phyloP scores from a whole-genome alignment of 1,140 invertebrate species.

The Delia radicum region DNA sequence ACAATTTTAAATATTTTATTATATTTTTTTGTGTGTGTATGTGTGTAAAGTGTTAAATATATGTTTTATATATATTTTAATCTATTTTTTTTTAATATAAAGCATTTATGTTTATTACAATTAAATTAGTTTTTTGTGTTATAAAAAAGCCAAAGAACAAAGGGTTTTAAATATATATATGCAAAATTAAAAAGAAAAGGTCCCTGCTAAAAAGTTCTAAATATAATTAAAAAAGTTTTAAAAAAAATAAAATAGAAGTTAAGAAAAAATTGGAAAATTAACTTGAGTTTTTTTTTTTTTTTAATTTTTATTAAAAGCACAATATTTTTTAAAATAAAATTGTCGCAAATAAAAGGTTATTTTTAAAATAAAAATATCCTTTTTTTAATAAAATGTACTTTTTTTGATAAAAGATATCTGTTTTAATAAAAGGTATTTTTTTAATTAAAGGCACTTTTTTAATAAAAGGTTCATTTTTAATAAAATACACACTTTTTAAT shows the following conservation, averaged over 20 bases:
- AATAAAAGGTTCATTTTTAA: no score
- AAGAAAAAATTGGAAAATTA: not conserved
- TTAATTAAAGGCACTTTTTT: no score
- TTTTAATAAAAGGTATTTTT: no score
- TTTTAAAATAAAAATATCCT: no score
- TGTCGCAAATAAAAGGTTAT: no score
- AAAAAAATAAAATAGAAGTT: not conserved
- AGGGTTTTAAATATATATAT: not conserved
- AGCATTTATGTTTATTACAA: not conserved
- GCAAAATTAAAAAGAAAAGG: not conserved
- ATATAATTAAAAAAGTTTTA: not conserved
- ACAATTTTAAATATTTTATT: not conserved
- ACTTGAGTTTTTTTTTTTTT: not conserved
- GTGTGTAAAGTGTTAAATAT: not conserved
- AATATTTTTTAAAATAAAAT: no score
- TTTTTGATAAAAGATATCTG: no score
- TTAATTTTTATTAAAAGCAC: no score
- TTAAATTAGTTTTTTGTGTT: not conserved
- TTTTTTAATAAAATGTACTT: no score
- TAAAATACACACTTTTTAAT: no score
- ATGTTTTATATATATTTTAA: not conserved
- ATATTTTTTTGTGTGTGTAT: not conserved
- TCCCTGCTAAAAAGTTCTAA: constrained; percentile 16
- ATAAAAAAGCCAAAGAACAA: not conserved
- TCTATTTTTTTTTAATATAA: not conserved